phyloP scores from a whole-genome alignment of 2,888 invertebrate species.

The Bruchidius siliquastri region DNA sequence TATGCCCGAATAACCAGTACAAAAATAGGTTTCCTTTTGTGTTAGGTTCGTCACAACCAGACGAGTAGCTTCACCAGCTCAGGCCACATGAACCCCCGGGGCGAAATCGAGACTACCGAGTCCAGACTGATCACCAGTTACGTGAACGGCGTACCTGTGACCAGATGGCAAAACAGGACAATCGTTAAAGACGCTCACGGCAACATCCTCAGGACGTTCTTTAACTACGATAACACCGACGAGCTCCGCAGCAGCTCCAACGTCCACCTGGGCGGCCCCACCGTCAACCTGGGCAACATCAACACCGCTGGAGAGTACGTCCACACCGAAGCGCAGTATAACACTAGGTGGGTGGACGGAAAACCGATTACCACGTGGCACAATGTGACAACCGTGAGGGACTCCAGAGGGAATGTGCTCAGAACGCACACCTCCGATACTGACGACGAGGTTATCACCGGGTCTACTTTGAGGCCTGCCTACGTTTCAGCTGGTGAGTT shows the following conservation, averaged over 20 bases:
- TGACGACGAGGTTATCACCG: neutral
- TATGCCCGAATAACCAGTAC: too few relatives aligned
- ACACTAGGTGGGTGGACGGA: slow-evolving; percentile 18
- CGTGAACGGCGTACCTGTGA: slow-evolving; percentile 23
- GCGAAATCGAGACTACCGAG: slow-evolving; percentile 15
- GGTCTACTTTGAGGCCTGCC: slow-evolving; percentile 9
- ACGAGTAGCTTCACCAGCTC: slow-evolving; percentile 1
- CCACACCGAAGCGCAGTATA: slow-evolving; percentile 10
- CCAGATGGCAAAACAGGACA: slow-evolving; percentile 28
- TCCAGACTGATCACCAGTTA: slow-evolving; percentile 9
- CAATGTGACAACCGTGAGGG: slow-evolving; percentile 28
- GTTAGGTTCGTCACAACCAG: slow-evolving; percentile 19
- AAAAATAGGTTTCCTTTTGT: slow-evolving; percentile 4
- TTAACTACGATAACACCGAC: slow-evolving; percentile 15
- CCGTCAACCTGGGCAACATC: neutral
- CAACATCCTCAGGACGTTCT: slow-evolving; percentile 27
- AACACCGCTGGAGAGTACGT: slow-evolving; percentile 12
- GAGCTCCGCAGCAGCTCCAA: neutral
- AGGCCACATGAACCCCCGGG: slow-evolving; percentile 14
- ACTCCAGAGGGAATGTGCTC: slow-evolving; percentile 28
- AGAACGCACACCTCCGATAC: slow-evolving; percentile 18
- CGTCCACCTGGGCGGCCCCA: neutral
- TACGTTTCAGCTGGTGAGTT: slow-evolving; percentile 14
- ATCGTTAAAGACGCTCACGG: slow-evolving; percentile 30
- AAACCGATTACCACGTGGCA: slow-evolving; percentile 22